Conservation (phyloP, 1,140 invertebrate genomes). For the Ceratina calcarata region DNA sequence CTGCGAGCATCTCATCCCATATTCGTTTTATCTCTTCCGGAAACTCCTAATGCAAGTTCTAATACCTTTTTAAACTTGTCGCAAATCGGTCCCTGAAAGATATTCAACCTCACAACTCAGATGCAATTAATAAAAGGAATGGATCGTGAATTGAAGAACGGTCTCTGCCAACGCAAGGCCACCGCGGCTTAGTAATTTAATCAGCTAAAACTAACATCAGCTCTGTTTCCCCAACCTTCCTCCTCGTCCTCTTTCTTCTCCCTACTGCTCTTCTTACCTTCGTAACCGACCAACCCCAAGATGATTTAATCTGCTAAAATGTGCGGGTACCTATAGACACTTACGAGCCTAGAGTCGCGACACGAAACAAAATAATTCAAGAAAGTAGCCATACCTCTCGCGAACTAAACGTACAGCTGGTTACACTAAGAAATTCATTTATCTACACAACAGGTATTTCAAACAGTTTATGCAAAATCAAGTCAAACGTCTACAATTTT, state of each 20-base stretch:
- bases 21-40: too few relatives aligned
- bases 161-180: constrained; percentile 74
- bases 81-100: constrained; percentile 34
- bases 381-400: constrained; percentile 58
- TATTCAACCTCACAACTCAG: constrained; percentile 57
- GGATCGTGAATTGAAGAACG: constrained; percentile 76
- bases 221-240: constrained; percentile 67
- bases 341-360: constrained; percentile 65
- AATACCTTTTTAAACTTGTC: constrained; percentile 7
- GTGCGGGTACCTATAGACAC: constrained; percentile 71
- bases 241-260: constrained; percentile 64
- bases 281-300: constrained; percentile 72
- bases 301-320: constrained; percentile 81
- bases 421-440: not conserved
- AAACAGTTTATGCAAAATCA: not conserved
- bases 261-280: constrained; percentile 66
- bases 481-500: not conserved
- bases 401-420: not conserved
- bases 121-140: constrained; percentile 79
- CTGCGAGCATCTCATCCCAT: too few relatives aligned
- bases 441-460: not conserved
- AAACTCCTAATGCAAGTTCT: not conserved
- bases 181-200: constrained; percentile 80
- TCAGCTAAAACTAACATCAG: constrained; percentile 81
- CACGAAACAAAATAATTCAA: constrained; percentile 74